Evolutionary conservation across 2,113 vertebrate genomes (phyloP).

Genomic region (Tringa solitaria): DNA sequence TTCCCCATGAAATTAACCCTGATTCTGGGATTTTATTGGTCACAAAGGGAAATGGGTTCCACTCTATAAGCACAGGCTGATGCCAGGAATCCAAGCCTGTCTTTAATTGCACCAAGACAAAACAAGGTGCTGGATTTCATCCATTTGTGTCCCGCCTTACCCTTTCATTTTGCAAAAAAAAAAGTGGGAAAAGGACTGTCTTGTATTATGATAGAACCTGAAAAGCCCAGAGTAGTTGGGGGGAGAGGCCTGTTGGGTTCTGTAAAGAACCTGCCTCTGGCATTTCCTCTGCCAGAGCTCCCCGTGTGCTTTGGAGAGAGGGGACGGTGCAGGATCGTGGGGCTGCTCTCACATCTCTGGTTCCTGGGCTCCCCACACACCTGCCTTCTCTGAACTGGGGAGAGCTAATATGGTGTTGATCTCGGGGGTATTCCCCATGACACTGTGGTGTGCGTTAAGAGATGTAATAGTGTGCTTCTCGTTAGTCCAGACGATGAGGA

Average conservation of each 20-base stretch:
- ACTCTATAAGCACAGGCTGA: background rate
- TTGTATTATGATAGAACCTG: background rate
- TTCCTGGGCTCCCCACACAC: background rate
- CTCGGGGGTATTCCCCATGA: background rate
- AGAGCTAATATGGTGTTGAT: background rate
- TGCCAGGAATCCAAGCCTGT: background rate
- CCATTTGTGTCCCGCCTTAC: background rate
- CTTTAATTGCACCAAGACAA: background rate
- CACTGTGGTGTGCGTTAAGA: background rate
- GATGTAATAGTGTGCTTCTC: constrained; percentile 41
- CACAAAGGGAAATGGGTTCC: background rate
- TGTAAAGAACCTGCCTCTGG: background rate
- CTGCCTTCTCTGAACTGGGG: background rate
- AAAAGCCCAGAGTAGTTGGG: background rate
- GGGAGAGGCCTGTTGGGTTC: background rate
- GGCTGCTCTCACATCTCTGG: background rate
- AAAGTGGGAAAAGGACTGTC: background rate
- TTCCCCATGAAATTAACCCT: background rate
- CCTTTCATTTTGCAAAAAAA: background rate
- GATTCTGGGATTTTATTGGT: background rate
- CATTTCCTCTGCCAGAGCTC: background rate
- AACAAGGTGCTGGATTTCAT: background rate
- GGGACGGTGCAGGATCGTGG: background rate
- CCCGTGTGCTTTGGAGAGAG: background rate
- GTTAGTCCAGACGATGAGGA: constrained; percentile 86